These are phyloP conservation scores for Mirounga angustirostris DNA, from an alignment of 2,113 vertebrate genomes.

Conservation along the genomic window DNA sequence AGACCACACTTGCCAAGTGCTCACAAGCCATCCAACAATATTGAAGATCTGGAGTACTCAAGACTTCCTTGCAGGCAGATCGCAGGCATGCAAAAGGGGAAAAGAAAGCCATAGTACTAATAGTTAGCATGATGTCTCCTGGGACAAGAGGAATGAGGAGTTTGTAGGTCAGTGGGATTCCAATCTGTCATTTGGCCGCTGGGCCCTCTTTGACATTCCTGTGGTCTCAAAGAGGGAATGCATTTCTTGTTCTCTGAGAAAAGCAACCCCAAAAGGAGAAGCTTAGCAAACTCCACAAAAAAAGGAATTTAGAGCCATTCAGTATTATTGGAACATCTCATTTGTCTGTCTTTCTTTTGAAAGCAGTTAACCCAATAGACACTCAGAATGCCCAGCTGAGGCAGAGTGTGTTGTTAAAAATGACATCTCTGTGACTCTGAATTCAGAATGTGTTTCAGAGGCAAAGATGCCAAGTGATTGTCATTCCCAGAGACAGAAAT, in stretches of 20 bases:
- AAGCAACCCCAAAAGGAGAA: not conserved
- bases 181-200: not conserved
- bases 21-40: not conserved
- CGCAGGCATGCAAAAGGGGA: not conserved
- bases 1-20: not conserved
- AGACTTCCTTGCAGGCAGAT: not conserved
- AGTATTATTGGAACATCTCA: not conserved
- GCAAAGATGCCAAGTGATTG: constrained; percentile 47
- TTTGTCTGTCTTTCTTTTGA: constrained; percentile 33
- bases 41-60: too few species aligned
- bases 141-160: not conserved
- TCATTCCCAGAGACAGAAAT: constrained; percentile 48
- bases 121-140: not conserved
- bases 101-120: not conserved
- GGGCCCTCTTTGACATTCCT: not conserved
- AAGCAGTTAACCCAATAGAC: constrained; percentile 60
- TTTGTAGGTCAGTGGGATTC: not conserved
- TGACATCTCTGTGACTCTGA: constrained; percentile 47
- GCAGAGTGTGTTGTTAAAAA: constrained; percentile 16
- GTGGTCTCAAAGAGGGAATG: not conserved
- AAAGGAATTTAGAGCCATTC: not conserved
- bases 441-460: constrained; percentile 58
- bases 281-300: not conserved
- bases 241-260: not conserved
- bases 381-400: constrained; percentile 31